Conservation (phyloP, 2,113 vertebrate genomes). For the Tetraodon nigroviridis region DNA sequence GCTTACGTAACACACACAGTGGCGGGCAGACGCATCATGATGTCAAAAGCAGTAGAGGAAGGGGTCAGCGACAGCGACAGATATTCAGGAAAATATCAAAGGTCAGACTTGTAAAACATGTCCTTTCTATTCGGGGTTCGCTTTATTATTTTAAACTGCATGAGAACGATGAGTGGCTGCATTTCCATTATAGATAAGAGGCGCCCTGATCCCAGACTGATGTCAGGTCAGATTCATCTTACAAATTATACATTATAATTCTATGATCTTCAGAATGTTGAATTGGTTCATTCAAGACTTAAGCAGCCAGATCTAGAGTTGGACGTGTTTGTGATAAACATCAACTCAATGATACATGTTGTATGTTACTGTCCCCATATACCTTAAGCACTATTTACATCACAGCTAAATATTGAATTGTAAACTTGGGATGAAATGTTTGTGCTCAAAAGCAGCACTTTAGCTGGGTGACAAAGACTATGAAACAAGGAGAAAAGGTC, state of each 20-base stretch:
- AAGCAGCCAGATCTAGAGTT: conserved; percentile 1
- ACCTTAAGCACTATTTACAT: too few species aligned
- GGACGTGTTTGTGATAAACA: too few species aligned
- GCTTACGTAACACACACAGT: not conserved
- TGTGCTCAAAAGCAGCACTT: too few species aligned
- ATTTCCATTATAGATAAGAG: conserved; percentile 24
- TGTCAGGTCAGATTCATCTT: conserved; percentile 34
- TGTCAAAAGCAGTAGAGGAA: conserved; percentile 1
- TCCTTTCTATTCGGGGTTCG: too few species aligned
- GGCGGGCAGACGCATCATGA: conserved; percentile 6
- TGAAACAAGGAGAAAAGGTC: conserved; percentile 1
- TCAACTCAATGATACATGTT: too few species aligned
- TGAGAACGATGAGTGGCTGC: conserved; percentile 6
- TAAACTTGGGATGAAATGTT: too few species aligned
- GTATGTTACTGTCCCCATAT: too few species aligned
- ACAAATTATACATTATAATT: conserved; percentile 44
- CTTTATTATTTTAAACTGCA: not conserved
- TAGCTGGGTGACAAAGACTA: too few species aligned
- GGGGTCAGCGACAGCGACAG: too few species aligned
- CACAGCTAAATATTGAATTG: too few species aligned
- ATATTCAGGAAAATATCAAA: too few species aligned
- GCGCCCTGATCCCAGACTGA: conserved; percentile 16
- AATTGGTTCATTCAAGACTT: conserved; percentile 29
- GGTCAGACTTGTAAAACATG: too few species aligned
- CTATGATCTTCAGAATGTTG: conserved; percentile 37